Conservation (phyloP, 2,888 invertebrate species). For the Patella caerulea region DNA sequence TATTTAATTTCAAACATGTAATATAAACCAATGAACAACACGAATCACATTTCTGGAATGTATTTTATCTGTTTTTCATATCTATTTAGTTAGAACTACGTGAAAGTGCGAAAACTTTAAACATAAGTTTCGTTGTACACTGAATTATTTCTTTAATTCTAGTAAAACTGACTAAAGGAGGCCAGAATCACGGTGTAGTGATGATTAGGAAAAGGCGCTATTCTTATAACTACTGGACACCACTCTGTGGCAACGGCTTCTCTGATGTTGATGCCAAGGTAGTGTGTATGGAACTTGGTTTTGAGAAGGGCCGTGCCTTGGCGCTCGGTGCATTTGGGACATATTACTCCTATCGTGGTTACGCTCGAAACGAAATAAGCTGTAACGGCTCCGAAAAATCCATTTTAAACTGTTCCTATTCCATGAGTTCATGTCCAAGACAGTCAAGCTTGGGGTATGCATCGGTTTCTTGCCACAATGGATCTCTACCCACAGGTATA, state of each 20-base stretch:
- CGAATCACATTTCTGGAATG: too few species aligned
- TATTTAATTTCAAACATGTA: too few species aligned
- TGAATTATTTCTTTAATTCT: neutral
- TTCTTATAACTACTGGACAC: slow-evolving; percentile 45
- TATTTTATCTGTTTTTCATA: too few species aligned
- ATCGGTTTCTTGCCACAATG: slow-evolving; percentile 50
- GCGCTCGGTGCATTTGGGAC: slow-evolving; percentile 51
- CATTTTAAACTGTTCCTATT: slow-evolving; percentile 41
- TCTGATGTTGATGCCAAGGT: slow-evolving; percentile 44
- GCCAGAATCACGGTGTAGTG: slow-evolving; percentile 54
- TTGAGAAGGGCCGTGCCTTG: slow-evolving; percentile 45
- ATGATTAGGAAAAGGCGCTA: slow-evolving; percentile 46
- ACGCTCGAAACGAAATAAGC: slow-evolving; percentile 52
- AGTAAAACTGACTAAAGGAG: slow-evolving; percentile 49
- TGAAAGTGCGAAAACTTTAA: too few species aligned
- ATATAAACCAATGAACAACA: too few species aligned
- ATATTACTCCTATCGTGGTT: slow-evolving; percentile 27
- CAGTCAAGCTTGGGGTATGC: slow-evolving; percentile 45
- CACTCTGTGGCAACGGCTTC: slow-evolving; percentile 49
- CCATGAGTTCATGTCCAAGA: slow-evolving; percentile 32
- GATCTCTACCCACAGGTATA: slow-evolving; percentile 39
- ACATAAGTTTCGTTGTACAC: too few species aligned
- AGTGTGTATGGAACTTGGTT: slow-evolving; percentile 50
- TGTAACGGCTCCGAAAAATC: slow-evolving; percentile 72
- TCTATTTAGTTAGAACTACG: too few species aligned